Percentiles rank a stretch among this genome's conserved stretches.
These are phyloP conservation scores for Liolophura sinensis DNA, from an alignment of 1,140 invertebrate species.

Conservation along the genomic window DNA sequence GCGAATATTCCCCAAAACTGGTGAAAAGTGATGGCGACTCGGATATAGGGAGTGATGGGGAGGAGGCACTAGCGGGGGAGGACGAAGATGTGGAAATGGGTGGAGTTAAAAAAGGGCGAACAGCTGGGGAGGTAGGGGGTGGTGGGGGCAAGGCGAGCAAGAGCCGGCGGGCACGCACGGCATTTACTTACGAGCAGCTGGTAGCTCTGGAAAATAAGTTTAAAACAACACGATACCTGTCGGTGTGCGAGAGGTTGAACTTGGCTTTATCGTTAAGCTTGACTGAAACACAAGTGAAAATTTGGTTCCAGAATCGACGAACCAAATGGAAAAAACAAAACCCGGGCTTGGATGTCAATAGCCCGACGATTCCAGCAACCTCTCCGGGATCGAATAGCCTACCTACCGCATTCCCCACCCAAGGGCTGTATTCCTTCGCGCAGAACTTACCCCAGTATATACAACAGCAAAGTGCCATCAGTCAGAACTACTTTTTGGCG, in stretches of 20 bases:
- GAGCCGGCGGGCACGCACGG: conserved; percentile 87
- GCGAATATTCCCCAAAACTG: no score
- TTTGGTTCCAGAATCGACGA: conserved; percentile 74
- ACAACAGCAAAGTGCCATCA: no score
- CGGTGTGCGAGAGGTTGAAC: conserved; percentile 95
- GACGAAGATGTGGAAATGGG: neutral
- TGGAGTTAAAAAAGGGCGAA: neutral
- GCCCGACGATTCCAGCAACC: conserved; percentile 68
- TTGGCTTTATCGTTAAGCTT: conserved; percentile 89
- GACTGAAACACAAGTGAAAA: conserved; percentile 85
- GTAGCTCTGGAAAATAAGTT: conserved; percentile 99
- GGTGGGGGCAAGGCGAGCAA: conserved; percentile 65
- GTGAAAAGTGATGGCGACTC: no score
- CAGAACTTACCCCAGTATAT: no score
- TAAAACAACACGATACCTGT: conserved; percentile 95
- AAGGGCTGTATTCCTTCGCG: no score
- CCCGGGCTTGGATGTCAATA: conserved; percentile 95
- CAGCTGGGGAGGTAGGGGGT: neutral
- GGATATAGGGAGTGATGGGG: no score
- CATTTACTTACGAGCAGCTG: conserved; percentile 97
- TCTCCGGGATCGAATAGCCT: no score
- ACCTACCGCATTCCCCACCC: no score
- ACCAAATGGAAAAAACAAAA: conserved; percentile 99
- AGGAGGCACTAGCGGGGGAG: neutral
- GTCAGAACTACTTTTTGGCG: no score